These are phyloP conservation scores for Desoria tigrina DNA, from an alignment of 2,888 invertebrate species.

Conservation along the genomic window DNA sequence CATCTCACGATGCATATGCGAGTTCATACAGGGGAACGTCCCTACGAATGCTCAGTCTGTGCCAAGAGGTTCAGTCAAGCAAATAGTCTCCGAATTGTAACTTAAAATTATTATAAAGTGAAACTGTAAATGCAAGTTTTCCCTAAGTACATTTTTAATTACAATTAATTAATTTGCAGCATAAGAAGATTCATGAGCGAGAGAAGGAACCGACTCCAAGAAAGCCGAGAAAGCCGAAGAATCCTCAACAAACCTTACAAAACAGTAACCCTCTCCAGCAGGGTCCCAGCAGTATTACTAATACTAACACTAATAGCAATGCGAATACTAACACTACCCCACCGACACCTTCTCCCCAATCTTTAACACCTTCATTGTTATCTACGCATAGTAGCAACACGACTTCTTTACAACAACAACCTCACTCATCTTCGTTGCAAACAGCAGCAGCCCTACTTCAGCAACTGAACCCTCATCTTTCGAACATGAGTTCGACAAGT, in stretches of 20 bases:
- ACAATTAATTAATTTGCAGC: too few species aligned
- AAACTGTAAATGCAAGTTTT: too few species aligned
- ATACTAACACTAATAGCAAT: too few species aligned
- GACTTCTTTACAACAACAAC: background rate
- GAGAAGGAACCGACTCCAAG: background rate
- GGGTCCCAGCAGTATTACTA: background rate
- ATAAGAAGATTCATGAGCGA: slow-evolving; percentile 29
- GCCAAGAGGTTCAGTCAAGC: slow-evolving; percentile 29
- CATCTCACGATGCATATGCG: slow-evolving; percentile 32
- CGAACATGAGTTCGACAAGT: too few species aligned
- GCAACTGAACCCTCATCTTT: too few species aligned
- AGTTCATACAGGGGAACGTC: slow-evolving; percentile 15
- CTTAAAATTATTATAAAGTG: too few species aligned
- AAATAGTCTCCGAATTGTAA: slow-evolving; percentile 28
- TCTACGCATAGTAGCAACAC: background rate
- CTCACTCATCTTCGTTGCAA: too few species aligned
- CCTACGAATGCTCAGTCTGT: slow-evolving; percentile 19
- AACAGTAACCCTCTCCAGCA: background rate
- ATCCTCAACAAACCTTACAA: background rate
- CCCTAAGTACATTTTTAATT: too few species aligned
- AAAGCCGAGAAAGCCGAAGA: background rate
- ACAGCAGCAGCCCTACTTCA: too few species aligned
- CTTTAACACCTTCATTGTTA: background rate
- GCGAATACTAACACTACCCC: too few species aligned
- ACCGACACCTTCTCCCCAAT: too few species aligned